phyloP scores from a whole-genome alignment of 2,113 vertebrate species.

The Psilopsiagon aymara region DNA sequence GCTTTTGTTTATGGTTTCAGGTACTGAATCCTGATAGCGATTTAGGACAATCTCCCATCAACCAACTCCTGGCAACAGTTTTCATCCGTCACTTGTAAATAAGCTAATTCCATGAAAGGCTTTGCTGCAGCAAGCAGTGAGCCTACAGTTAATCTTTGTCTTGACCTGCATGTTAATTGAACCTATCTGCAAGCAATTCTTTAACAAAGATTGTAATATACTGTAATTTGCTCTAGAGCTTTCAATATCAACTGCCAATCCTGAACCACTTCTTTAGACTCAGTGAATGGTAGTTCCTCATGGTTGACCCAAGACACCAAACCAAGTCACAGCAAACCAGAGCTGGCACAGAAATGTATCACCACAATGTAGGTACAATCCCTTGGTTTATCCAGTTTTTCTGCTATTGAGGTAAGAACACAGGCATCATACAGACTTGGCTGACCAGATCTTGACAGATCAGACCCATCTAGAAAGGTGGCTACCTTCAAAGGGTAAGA shows the following conservation, averaged over 20 bases:
- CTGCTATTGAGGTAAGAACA: not conserved
- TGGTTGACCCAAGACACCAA: not conserved
- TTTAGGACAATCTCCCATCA: not conserved
- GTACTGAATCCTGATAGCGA: not conserved
- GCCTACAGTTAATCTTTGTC: not conserved
- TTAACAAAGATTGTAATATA: not conserved
- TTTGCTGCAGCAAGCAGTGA: not conserved
- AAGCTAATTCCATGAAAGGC: not conserved
- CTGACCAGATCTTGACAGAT: not conserved
- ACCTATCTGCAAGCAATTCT: not conserved
- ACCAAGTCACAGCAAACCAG: not conserved
- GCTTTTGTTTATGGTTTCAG: not conserved
- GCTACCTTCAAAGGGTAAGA: not conserved
- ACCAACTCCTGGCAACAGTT: not conserved
- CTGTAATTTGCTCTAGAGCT: not conserved
- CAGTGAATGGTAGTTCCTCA: rapidly evolving
- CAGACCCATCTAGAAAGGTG: not conserved
- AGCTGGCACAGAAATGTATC: not conserved
- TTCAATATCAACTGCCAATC: not conserved
- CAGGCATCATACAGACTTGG: rapidly evolving
- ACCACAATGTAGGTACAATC: not conserved
- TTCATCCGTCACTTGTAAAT: not conserved
- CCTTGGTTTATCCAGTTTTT: no score
- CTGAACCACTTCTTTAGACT: not conserved
- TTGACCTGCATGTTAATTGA: not conserved